Percentiles rank a stretch among this genome's conserved stretches.
phyloP scores from a whole-genome alignment of 2,888 invertebrate species.

The Scotopteryx bipunctaria region DNA sequence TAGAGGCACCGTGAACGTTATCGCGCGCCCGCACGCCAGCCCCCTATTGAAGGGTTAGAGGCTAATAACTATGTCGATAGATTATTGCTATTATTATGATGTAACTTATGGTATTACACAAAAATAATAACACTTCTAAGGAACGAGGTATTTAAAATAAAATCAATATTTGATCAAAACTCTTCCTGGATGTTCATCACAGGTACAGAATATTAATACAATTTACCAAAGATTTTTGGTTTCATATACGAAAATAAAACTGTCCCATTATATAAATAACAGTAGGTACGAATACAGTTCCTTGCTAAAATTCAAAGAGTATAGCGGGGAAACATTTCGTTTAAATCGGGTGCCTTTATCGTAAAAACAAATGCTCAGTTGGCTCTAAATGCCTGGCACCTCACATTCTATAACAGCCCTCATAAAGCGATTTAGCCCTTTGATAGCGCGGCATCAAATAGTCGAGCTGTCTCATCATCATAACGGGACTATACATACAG shows the following conservation, averaged over 20 bases:
- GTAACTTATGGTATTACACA: slow-evolving; percentile 6
- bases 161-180: too few species aligned
- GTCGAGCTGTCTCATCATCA: slow-evolving; percentile 22
- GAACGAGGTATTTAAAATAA: too few species aligned
- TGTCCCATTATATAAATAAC: too few species aligned
- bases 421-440: slow-evolving; percentile 30
- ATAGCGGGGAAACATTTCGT: slow-evolving; percentile 9
- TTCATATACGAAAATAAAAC: too few species aligned
- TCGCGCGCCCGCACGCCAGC: slow-evolving; percentile 67
- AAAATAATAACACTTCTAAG: too few species aligned
- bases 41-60: slow-evolving; percentile 40
- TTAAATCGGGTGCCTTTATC: slow-evolving; percentile 15
- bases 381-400: slow-evolving; percentile 16
- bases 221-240: too few species aligned
- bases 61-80: slow-evolving; percentile 37
- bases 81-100: slow-evolving; percentile 24
- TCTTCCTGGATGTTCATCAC: too few species aligned
- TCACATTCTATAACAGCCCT: slow-evolving; percentile 26
- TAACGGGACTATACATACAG: slow-evolving; percentile 1
- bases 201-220: too few species aligned
- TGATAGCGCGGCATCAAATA: slow-evolving; percentile 24
- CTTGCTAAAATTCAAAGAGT: neutral
- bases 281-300: neutral
- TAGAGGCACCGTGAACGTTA: slow-evolving; percentile 54
- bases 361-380: slow-evolving; percentile 26